Conservation (phyloP, 2,797 vertebrate genomes). For the Pipistrellus kuhlii region DNA sequence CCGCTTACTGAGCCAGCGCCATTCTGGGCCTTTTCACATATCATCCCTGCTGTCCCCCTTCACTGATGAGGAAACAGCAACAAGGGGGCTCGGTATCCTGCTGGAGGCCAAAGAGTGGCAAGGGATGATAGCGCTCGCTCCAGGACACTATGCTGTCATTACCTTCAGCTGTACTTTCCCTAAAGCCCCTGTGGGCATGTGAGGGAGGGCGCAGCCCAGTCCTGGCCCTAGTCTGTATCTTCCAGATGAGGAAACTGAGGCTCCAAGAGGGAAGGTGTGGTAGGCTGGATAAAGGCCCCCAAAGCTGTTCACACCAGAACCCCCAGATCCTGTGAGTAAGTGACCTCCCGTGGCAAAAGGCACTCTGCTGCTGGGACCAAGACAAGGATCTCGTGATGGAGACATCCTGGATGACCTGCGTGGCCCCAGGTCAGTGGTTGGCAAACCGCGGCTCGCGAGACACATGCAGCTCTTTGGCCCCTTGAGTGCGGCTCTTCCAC, state of each 20-base stretch:
- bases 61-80: background rate
- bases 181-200: background rate
- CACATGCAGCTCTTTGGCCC: too few relatives aligned
- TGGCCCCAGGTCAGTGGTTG: background rate
- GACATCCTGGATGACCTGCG: background rate
- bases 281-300: background rate
- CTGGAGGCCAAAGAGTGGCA: background rate
- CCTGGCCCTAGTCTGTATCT: background rate
- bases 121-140: background rate
- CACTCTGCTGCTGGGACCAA: background rate
- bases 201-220: background rate
- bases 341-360: background rate
- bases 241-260: background rate
- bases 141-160: background rate
- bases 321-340: background rate
- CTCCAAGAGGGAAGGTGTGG: background rate
- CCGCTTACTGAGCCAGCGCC: background rate
- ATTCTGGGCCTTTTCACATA: background rate
- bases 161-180: background rate
- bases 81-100: accelerated
- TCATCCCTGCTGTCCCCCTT: background rate
- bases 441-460: too few relatives aligned
- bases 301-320: background rate
- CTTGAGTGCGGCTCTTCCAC: too few relatives aligned
- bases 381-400: background rate